These are phyloP conservation scores for Bambusicola thoracicus DNA, from an alignment of 2,113 vertebrate genomes.

Conservation along the genomic window DNA sequence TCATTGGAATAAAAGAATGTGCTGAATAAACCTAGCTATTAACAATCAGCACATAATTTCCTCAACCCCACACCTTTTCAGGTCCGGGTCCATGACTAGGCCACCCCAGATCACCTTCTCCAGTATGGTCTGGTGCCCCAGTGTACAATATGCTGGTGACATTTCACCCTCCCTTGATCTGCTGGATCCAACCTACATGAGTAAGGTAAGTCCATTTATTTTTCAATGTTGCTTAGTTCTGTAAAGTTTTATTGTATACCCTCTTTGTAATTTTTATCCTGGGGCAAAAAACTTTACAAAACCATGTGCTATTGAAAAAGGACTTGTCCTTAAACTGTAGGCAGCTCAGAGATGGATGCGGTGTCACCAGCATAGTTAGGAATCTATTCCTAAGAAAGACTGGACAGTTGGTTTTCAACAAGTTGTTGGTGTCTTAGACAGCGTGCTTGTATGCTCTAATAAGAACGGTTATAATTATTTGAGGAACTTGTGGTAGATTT, in stretches of 20 bases:
- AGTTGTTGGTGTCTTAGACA: background rate
- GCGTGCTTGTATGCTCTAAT: background rate
- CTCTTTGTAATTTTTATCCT: constrained; percentile 14
- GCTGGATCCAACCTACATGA: constrained; percentile 24
- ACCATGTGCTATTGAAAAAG: constrained; percentile 64
- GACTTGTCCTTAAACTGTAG: constrained; percentile 36
- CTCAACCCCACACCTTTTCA: constrained; percentile 55
- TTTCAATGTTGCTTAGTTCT: constrained; percentile 71
- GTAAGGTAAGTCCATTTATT: constrained; percentile 42
- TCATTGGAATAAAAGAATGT: constrained; percentile 28
- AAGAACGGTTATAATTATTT: background rate
- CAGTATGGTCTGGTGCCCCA: constrained; percentile 55
- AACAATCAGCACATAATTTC: constrained; percentile 52
- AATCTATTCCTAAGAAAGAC: background rate
- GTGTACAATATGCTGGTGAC: constrained; percentile 59
- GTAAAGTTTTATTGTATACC: constrained; percentile 61
- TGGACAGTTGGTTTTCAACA: background rate
- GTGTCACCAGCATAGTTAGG: constrained; percentile 53
- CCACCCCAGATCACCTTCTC: constrained; percentile 45
- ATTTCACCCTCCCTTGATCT: constrained; percentile 48
- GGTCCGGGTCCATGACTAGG: constrained; percentile 54
- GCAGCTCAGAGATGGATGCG: constrained; percentile 28
- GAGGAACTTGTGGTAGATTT: background rate
- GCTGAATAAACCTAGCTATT: constrained; percentile 37
- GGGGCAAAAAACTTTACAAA: constrained; percentile 69